Conservation (phyloP, 1,140 invertebrate genomes). For the Temnothorax longispinosus region DNA sequence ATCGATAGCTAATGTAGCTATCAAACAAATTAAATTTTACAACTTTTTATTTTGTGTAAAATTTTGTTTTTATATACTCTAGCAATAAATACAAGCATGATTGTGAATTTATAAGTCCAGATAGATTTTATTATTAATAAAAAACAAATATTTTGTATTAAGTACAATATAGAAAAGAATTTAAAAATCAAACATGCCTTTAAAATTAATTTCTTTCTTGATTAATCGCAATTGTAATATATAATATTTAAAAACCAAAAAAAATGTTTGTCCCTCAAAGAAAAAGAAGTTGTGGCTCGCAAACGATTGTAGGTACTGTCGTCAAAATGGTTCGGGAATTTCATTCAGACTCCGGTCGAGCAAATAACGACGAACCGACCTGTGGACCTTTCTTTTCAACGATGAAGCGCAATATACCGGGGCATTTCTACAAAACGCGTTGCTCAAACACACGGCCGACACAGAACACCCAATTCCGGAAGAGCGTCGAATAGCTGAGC, state of each 20-base stretch:
- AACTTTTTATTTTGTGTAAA: neutral
- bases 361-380: conserved; percentile 35
- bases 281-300: neutral
- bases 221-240: neutral
- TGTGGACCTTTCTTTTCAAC: conserved; percentile 36
- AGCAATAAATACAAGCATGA: neutral
- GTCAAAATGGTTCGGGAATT: conserved; percentile 57
- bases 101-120: neutral
- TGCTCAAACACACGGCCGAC: conserved; percentile 32
- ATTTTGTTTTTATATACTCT: neutral
- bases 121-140: neutral
- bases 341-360: conserved; percentile 38
- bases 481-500: conserved; percentile 35
- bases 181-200: neutral
- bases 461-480: conserved; percentile 47
- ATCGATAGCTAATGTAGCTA: neutral
- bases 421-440: conserved; percentile 32
- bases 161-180: neutral
- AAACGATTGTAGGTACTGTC: neutral
- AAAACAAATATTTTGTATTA: neutral
- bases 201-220: neutral
- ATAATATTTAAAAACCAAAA: neutral
- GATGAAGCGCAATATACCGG: conserved; percentile 58
- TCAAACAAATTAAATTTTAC: neutral
- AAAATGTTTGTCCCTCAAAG: neutral